Evolutionary conservation across 2,113 vertebrate species (phyloP), one percentile per base, ranked within the genome.

Genomic region (Onychostruthus taczanowskii): DNA sequence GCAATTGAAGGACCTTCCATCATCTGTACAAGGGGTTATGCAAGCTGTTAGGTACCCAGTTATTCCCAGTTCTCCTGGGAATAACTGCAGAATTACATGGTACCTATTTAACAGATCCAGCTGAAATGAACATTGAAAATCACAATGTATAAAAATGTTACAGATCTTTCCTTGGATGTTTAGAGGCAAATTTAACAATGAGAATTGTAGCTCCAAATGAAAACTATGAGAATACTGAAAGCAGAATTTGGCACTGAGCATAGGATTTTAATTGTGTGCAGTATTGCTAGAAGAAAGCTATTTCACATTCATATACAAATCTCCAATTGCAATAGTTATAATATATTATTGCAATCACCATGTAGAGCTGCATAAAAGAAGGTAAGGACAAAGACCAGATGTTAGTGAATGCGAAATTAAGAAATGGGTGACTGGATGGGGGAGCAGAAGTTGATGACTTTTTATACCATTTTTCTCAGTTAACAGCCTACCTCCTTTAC

Each of bases 101-200:
- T 28, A 70, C 56, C 26, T 28, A 55, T 22, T 83, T 41, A 80
- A 37, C 13, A 31, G 28, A 37, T 52, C 43, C 39, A 74, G 9
- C 2, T 47, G 35, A 92, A 92, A 74, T 5, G 9, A 76, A 53
- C 0, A 2, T 13, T 62, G 66, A 91, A 87, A 89, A 90, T 46
- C 23, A 33, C 28, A 68, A 59, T 0, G 0, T 17, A 41, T 7
- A 80, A 69, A 77, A 72, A 47, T 0, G 2, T 9, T 76, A 74
- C 22, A 55, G 13, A 83, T 37, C n/a, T 26, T 67, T 64, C 76
- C 43, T 52, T 56, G 49, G 18, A 39, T 28, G 41, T 61, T 93
- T 37, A 64, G 47, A 83, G 28, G 37, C 12, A 78, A 74, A 72
- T 72, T 64, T 41, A 49, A 80, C 0, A 4, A 64, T 16, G 11